phyloP scores from a whole-genome alignment of 2,888 invertebrate genomes.

The Hyppa rectilinea region DNA sequence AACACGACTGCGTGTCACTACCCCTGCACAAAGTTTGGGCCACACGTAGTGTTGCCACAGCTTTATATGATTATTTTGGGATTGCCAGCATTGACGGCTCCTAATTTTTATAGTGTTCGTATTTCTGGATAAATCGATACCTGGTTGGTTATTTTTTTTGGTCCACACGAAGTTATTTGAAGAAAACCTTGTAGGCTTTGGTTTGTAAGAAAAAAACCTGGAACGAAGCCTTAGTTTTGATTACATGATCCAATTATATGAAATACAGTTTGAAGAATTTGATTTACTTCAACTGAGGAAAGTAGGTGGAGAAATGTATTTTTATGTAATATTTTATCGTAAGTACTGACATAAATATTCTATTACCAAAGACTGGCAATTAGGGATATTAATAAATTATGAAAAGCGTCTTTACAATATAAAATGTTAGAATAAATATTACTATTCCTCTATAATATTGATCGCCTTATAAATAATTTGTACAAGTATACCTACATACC shows the following conservation, averaged over 20 bases:
- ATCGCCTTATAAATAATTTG: background rate
- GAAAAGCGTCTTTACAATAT: background rate
- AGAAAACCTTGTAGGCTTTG: background rate
- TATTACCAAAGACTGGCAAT: background rate
- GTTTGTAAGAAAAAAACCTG: background rate
- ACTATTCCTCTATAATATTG: background rate
- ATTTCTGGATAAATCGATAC: background rate
- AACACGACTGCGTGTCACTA: constrained; percentile 25
- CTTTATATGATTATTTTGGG: constrained; percentile 8
- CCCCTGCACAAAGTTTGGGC: background rate
- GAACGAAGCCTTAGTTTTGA: background rate
- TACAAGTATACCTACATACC: too few relatives aligned
- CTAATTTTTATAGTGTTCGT: background rate
- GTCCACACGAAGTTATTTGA: background rate
- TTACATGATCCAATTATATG: background rate
- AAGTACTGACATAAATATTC: background rate
- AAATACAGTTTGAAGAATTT: background rate
- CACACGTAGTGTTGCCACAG: background rate
- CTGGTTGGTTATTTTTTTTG: background rate
- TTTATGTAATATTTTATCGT: too few relatives aligned
- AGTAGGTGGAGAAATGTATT: background rate
- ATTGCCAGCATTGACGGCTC: background rate
- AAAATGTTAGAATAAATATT: background rate
- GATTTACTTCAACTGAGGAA: background rate
- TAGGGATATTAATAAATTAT: background rate